Conservation (phyloP, 1,140 invertebrate species). For the Nasonia vitripennis region DNA sequence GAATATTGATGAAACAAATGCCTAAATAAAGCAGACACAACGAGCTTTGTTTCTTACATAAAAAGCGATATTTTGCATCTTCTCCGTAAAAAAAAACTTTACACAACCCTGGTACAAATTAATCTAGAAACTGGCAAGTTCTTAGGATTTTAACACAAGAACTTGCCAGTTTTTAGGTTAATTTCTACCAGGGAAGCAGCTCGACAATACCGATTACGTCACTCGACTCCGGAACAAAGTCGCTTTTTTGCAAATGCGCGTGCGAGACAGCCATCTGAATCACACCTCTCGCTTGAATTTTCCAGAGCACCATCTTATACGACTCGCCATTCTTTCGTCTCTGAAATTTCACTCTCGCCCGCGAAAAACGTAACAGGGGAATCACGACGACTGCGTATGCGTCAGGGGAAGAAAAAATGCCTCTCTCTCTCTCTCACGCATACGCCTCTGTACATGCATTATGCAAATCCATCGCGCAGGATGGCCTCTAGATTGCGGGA, state of each 20-base stretch:
- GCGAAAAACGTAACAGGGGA: not conserved
- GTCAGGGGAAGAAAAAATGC: conserved; percentile 1
- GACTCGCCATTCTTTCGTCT: not conserved
- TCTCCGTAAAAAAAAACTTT: not conserved
- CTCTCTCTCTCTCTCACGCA: not conserved
- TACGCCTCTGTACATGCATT: not conserved
- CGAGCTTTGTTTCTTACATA: not conserved
- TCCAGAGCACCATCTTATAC: not conserved
- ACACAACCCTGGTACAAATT: no score
- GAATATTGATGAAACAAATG: no score
- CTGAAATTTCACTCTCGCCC: not conserved
- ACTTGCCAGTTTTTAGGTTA: no score
- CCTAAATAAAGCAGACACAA: not conserved
- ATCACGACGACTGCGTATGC: not conserved
- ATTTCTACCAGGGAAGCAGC: not conserved
- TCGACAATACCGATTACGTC: not conserved
- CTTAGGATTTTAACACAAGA: no score
- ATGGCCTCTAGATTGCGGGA: not conserved
- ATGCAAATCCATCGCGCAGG: not conserved
- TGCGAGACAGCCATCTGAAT: not conserved
- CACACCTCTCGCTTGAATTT: not conserved
- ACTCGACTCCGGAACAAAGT: not conserved
- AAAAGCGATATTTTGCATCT: not conserved
- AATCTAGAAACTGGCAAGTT: no score
- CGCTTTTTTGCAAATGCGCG: not conserved